phyloP scores from a whole-genome alignment of 1,140 invertebrate species.

The Bombus cullumanus region DNA sequence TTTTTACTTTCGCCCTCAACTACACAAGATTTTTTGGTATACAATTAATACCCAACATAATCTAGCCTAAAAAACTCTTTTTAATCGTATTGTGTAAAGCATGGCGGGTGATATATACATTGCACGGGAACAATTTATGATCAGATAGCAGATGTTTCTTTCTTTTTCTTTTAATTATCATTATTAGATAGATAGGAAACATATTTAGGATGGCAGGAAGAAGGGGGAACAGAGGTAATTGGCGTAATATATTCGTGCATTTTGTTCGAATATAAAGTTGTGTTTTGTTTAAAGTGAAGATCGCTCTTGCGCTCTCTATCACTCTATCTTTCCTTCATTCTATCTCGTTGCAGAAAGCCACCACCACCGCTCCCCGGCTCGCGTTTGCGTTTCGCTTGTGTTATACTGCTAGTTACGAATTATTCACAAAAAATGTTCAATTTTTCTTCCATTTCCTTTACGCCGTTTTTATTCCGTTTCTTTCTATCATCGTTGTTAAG shows the following conservation, averaged over 20 bases:
- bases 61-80: conserved; percentile 68
- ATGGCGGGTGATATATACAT: conserved; percentile 77
- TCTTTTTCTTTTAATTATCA: conserved; percentile 32
- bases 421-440: conserved; percentile 26
- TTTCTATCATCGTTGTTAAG: conserved; percentile 39
- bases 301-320: conserved; percentile 21
- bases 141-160: conserved; percentile 50
- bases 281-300: conserved; percentile 19
- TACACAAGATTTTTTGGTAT: conserved; percentile 70
- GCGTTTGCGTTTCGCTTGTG: conserved; percentile 42
- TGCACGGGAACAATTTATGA: conserved; percentile 65
- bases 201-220: conserved; percentile 16
- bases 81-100: conserved; percentile 73
- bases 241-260: conserved; percentile 39
- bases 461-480: conserved; percentile 29
- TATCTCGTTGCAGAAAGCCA: conserved; percentile 38
- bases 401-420: conserved; percentile 19
- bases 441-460: conserved; percentile 54
- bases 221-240: conserved; percentile 44
- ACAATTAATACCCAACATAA: conserved; percentile 70
- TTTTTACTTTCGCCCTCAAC: conserved; percentile 66
- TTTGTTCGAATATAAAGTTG: conserved; percentile 26
- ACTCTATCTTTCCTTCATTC: conserved; percentile 1
- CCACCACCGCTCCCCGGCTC: conserved; percentile 70
- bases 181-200: conserved; percentile 28